phyloP scores from a whole-genome alignment of 2,113 vertebrate genomes.

The Poecile atricapillus region DNA sequence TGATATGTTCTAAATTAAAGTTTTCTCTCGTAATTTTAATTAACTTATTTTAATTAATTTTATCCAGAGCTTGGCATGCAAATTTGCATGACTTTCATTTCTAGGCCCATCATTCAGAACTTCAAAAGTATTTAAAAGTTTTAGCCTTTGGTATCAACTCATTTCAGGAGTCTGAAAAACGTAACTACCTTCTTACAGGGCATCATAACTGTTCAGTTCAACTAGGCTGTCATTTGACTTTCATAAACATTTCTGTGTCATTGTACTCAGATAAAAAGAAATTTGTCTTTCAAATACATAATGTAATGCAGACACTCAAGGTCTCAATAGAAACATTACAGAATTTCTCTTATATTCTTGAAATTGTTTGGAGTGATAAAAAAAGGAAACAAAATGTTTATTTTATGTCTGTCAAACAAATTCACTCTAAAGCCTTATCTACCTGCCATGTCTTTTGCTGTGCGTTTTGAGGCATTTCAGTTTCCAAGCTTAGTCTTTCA shows the following conservation, averaged over 20 bases:
- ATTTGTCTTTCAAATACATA: background rate
- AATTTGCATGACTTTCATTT: background rate
- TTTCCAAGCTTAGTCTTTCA: background rate
- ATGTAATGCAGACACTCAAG: background rate
- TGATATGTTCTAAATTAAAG: background rate
- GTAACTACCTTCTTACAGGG: background rate
- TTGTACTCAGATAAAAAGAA: background rate
- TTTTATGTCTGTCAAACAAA: background rate
- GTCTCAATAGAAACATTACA: background rate
- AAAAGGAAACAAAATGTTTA: background rate
- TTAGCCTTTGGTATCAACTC: background rate
- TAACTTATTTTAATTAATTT: background rate
- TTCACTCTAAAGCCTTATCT: background rate
- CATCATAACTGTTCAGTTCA: background rate
- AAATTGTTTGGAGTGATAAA: background rate
- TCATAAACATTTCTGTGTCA: background rate
- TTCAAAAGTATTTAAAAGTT: background rate
- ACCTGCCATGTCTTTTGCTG: background rate
- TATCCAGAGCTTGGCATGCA: background rate
- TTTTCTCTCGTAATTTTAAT: background rate
- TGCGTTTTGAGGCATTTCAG: background rate
- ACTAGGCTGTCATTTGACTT: background rate
- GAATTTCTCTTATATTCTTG: background rate
- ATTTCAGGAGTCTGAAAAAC: background rate
- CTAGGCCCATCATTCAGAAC: background rate